Base-by-base conservation (phyloP, 2,113 vertebrate species). In the Chitala chitala region DNA sequence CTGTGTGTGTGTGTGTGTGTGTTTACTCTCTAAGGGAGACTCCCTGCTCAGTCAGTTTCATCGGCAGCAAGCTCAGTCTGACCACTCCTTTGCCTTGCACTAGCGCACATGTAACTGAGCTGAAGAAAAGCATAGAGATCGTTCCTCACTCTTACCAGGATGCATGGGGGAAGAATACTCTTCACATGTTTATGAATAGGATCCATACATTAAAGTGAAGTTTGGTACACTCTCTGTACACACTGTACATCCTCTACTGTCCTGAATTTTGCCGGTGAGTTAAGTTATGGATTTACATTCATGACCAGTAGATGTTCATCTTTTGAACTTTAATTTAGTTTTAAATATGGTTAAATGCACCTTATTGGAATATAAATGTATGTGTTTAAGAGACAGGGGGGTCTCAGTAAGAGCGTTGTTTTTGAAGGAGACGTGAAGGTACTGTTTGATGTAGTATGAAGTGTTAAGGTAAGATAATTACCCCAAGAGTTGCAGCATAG, bases 71-170 rank as follows among this genome's bases (percentile, higher is more conserved):
- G 22, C 61, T 13, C 9, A 72, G 40, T 36, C 17, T 50, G 5
- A 3, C 46, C 46, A 44, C 44, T 48, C 46, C 24, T 69, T 24
- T 33, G 46, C 68, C 48, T 64, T 50, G 69, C 38, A 78, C 76
- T 80, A 70, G 76, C 65, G 31, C 73, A 71, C 81, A 82, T 75
- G 78, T 68, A 71, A 76, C 68, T 31, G 71, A 22, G 71, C 24
- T 69, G 53, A 48, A 65, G 48, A 74, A 17, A 44, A 58, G 20
- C 50, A 61, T 10, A 51, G 26, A 63, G 58, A 3, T 24, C 71
- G 63, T 51, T 24, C 36, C 26, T 63, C 40, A 44, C 26, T 63
- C 33, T 69, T 48, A 22, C 20, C 36, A 58, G 56, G 72, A 73
- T 73, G 51, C 74, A 71, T 33, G 61, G 10, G 26, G 46, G 70